A percentile compares a stretch with the other conserved stretches of the same genome.
Evolutionary conservation across 35 echinoderm and acorn worm species (phyloP).

Genomic region (Anneissia japonica): DNA sequence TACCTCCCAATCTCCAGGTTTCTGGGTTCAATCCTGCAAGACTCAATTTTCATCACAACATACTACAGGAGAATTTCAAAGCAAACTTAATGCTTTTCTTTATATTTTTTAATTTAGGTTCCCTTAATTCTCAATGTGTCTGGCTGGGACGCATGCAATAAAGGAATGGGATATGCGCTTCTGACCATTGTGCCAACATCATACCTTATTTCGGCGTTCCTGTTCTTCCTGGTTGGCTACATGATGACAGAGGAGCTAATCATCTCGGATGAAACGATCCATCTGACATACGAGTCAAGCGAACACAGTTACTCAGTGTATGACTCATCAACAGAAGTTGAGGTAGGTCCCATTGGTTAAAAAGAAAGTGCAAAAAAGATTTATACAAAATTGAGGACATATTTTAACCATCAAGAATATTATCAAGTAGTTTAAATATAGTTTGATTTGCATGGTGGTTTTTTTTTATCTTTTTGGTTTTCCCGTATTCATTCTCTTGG

Average conservation of each 20-base stretch:
- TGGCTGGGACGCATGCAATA: conserved; percentile 13
- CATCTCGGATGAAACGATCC: conserved; percentile 29
- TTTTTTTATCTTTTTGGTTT: no score
- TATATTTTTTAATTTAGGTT: conserved; percentile 12
- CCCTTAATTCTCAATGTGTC: conserved; percentile 6
- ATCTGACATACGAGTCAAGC: conserved; percentile 38
- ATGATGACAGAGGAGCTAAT: conserved; percentile 7
- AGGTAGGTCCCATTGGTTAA: not conserved
- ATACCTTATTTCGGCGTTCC: conserved; percentile 22
- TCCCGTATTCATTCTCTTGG: no score
- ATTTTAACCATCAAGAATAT: no score
- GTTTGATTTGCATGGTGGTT: no score
- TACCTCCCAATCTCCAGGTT: no score
- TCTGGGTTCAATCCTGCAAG: no score
- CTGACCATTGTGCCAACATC: conserved; percentile 27
- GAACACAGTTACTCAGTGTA: not conserved
- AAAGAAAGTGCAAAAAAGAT: no score
- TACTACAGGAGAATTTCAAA: no score
- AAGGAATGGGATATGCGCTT: conserved; percentile 19
- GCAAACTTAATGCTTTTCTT: not conserved
- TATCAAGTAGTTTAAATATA: no score
- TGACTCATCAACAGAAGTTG: not conserved
- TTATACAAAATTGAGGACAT: no score
- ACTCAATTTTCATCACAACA: no score
- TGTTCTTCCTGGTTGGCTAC: conserved; percentile 27